These are phyloP conservation scores for Sipha maydis DNA, from an alignment of 2,888 invertebrate species.

Conservation along the genomic window DNA sequence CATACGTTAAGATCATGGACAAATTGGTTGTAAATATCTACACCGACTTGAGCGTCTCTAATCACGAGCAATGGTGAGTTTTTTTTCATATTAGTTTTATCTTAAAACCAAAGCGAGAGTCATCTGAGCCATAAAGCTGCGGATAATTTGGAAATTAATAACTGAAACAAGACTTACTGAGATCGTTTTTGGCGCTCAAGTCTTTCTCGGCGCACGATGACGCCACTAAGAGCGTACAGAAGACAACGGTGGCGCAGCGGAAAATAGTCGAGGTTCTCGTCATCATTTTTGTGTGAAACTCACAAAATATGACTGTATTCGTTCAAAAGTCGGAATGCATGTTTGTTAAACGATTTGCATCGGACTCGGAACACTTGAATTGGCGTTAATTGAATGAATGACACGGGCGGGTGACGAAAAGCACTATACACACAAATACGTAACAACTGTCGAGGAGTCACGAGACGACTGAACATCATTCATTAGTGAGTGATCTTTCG, in stretches of 20 bases:
- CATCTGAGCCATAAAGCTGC: too few species aligned
- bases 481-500: background rate
- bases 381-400: background rate
- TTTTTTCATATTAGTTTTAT: background rate
- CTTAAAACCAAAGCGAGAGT: background rate
- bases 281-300: background rate
- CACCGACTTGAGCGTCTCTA: too few species aligned
- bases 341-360: background rate
- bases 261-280: slow-evolving; percentile 9
- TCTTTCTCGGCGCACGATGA: background rate
- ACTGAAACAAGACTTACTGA: slow-evolving; percentile 28
- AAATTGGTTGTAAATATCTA: too few species aligned
- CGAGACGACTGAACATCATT: background rate
- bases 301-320: background rate
- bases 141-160: background rate
- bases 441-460: background rate
- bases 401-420: background rate
- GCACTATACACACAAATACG: too few species aligned
- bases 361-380: background rate
- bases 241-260: background rate
- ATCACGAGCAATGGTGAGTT: background rate
- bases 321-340: background rate
- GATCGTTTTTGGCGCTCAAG: background rate
- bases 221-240: background rate
- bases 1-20: background rate